A percentile compares a stretch with the other conserved stretches of the same genome.
These are phyloP conservation scores for Oryzias woworae DNA, from an alignment of 2,113 vertebrate species.

Conservation along the genomic window DNA sequence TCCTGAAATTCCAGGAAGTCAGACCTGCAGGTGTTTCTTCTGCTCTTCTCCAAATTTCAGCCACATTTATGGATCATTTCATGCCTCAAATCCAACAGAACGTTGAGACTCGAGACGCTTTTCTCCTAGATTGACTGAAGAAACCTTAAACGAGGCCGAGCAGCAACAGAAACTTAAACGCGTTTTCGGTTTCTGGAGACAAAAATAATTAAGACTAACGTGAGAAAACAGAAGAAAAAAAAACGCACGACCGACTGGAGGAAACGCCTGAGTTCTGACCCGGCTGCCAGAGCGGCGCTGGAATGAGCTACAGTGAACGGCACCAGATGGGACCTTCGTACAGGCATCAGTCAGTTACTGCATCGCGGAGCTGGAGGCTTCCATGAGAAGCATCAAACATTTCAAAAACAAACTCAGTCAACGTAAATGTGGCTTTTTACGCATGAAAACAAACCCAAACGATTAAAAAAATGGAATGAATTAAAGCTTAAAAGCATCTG, in stretches of 20 bases:
- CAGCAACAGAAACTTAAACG: background rate
- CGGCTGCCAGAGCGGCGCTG: constrained; percentile 10
- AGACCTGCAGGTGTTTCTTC: too few species aligned
- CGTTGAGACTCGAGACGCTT: background rate
- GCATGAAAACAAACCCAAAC: constrained; percentile 21
- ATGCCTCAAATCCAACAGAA: background rate
- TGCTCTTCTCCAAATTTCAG: too few species aligned
- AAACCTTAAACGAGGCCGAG: background rate
- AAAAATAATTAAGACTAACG: too few species aligned
- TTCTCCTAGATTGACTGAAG: background rate
- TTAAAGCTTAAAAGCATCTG: constrained; percentile 50
- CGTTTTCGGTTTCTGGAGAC: too few species aligned
- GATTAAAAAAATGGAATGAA: constrained; percentile 50
- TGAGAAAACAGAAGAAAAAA: background rate
- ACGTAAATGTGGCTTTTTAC: constrained; percentile 40
- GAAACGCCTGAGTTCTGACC: background rate
- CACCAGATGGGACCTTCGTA: constrained; percentile 59
- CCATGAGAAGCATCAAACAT: constrained; percentile 7
- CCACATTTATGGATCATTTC: background rate
- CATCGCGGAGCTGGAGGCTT: constrained; percentile 43
- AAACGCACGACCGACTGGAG: background rate
- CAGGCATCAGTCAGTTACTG: constrained; percentile 55
- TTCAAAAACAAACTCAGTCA: constrained; percentile 2
- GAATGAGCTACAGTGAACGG: constrained; percentile 72
- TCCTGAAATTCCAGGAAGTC: too few species aligned